Base-by-base conservation (phyloP, 2,888 invertebrate species). In the Rotaria socialis region DNA sequence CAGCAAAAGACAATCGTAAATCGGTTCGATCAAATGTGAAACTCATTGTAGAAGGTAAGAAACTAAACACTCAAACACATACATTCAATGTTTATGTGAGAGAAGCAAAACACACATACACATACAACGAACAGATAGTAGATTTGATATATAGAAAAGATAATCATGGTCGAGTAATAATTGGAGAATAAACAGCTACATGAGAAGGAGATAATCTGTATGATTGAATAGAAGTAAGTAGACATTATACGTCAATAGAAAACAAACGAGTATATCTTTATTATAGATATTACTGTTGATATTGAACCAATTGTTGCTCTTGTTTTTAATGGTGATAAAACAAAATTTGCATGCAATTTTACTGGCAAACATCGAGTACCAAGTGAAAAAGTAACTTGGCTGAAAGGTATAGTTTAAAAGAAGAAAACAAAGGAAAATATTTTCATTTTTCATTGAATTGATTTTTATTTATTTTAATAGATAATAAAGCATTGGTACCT, bases 41-140 rank as follows among this genome's bases (percentile, higher is more conserved):
- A 80, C 47, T 80, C n/a, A 24, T 80, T 80, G 80, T 80, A 24
- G 80, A 80, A 80, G 80, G 80, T 80, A 47, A n/a, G 80, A 80
- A 47, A 80, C 24, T 6, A 43, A 27, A 67, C 10, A 16, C 11
- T 16, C 14, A 16, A 14, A 50, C 8, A 35, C 35, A 35, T 41
- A 16, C 27, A 67, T 19, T 24, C 56, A 56, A 24, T 56, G 24
- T 56, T 56, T 56, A 24, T 24, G 6, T 56, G 56, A 56, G 19
- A 67, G 19, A 35, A 35, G 27, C 3, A 67, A 35, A 27, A 67
- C 14, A 10, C 11, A 35, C 11, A 50, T 16, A 14, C 11, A 2
- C 52, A 52, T 35, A 35, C 11, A 3, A 52, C 52, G 14, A 67
- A 67, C 27, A 67, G 35, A 67, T 67, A 67, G 35, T 2, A 35